Conservation (phyloP, 2,113 vertebrate species). For the Cyanistes caeruleus region DNA sequence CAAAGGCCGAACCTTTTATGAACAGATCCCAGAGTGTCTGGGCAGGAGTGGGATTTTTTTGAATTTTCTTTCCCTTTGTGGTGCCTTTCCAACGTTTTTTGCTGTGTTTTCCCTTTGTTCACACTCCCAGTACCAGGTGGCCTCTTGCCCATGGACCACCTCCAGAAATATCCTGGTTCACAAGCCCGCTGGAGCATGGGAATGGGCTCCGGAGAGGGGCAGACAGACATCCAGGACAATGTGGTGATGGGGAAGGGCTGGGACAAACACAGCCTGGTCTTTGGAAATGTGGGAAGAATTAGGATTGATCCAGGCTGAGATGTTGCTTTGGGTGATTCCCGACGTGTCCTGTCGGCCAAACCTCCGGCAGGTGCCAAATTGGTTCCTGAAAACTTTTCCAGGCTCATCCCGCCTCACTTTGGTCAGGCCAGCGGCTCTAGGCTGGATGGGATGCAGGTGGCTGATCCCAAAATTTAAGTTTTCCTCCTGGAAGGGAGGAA, state of each 20-base stretch:
- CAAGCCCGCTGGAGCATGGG: not conserved
- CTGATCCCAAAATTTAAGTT: not conserved
- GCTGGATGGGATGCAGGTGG: not conserved
- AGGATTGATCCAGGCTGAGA: not conserved
- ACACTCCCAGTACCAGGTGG: not conserved
- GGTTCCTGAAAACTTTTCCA: not conserved
- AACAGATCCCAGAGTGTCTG: rapidly evolving
- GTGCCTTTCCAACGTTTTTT: not conserved
- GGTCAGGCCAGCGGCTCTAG: rapidly evolving
- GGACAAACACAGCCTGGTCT: not conserved
- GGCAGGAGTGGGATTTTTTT: not conserved
- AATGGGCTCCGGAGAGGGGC: not conserved
- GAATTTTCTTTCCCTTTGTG: not conserved
- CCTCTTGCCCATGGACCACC: not conserved
- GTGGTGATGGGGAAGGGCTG: not conserved
- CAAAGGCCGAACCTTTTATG: not conserved
- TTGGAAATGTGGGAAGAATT: not conserved
- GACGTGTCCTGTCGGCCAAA: rapidly evolving
- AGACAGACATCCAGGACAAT: not conserved
- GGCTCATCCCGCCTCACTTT: rapidly evolving
- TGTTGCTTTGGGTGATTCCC: not conserved
- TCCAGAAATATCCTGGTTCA: not conserved
- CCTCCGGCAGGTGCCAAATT: rapidly evolving
- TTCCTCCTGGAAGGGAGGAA: not conserved
- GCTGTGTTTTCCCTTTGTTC: not conserved